Base-by-base conservation (phyloP, 2,113 vertebrate species). In the Mustela lutreola region DNA sequence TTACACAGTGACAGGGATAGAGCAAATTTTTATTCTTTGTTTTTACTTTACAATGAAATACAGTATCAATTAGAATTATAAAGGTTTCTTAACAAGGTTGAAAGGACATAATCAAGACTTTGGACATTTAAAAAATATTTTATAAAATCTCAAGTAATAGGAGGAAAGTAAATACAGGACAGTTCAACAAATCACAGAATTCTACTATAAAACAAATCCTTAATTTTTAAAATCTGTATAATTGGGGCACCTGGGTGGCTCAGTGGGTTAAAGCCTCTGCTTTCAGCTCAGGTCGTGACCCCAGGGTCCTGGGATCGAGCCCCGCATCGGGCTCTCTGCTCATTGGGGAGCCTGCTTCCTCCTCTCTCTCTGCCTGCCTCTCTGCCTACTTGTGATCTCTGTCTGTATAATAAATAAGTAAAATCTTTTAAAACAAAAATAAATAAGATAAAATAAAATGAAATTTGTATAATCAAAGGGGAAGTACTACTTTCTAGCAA, bases 101-200 rank as follows among this genome's bases (percentile, higher is more conserved):
- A 76, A 84, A 86, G 50, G 22, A 53, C 22, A 90, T 36, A 33
- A 76, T 26, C 26, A 86, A 90, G 28, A 85, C 56, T 70, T 65
- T 1, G 4, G 21, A 79, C 56, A 50, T 58, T 42, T 94, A 48
- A 71, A 87, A 86, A 71, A 50, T 39, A 84, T 33, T 92, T 84
- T 89, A 89, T 80, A 80, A 92, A 94, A 73, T 60, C 58, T 71
- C 56, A 89, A 92, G 84, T 42, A 89, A 65, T 12, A 24, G 39
- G 60, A 88, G 48, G 60, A 65, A 60, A 96, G 45, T 33, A 62
- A 96, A 45, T 73, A 31, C 5, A 81, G 58, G 33, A 31, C 18
- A 53, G 2, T 65, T 93, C 24, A 93, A 94, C 22, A 87, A 78
- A 70, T 62, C 58, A 93, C 22, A 87, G 53, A 12, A 39, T 71